Percentiles rank a stretch among this genome's conserved stretches.
Conservation (phyloP, 2,888 invertebrate genomes). For the Mylabris sibirica region DNA sequence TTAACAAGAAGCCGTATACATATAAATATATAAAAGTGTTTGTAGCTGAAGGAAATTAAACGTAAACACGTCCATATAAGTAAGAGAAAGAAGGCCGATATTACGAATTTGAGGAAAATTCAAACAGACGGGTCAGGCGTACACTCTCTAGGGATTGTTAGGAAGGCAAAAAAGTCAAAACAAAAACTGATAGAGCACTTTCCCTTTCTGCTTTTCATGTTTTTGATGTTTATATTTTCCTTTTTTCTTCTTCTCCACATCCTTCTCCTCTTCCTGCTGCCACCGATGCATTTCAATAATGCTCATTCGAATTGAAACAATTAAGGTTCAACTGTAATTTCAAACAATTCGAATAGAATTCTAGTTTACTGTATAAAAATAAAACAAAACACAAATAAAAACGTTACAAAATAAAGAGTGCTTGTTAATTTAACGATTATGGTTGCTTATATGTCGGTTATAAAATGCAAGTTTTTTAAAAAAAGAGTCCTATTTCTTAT, state of each 20-base stretch:
- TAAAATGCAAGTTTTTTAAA: conserved; percentile 18
- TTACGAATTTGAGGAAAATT: conserved; percentile 1
- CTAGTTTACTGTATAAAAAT: neutral
- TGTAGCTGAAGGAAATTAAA: neutral
- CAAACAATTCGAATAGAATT: neutral
- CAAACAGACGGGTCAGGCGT: conserved; percentile 7
- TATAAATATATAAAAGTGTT: conserved; percentile 1
- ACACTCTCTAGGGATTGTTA: conserved; percentile 2
- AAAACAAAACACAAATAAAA: conserved; percentile 2
- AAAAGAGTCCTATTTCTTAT: conserved; percentile 33
- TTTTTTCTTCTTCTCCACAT: neutral
- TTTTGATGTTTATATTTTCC: neutral
- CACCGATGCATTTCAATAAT: neutral
- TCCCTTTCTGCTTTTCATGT: neutral
- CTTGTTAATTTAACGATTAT: neutral
- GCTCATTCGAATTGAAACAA: neutral
- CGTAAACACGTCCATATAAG: neutral
- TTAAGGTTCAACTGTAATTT: neutral
- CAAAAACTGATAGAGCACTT: neutral
- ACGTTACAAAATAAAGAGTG: neutral
- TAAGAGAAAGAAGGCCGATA: neutral
- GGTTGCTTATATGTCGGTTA: neutral
- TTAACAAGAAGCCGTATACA: neutral
- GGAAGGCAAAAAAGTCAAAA: neutral
- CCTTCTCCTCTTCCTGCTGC: no score